Base-by-base conservation (phyloP, 2,797 vertebrate species). In the Diplodus sargus region DNA sequence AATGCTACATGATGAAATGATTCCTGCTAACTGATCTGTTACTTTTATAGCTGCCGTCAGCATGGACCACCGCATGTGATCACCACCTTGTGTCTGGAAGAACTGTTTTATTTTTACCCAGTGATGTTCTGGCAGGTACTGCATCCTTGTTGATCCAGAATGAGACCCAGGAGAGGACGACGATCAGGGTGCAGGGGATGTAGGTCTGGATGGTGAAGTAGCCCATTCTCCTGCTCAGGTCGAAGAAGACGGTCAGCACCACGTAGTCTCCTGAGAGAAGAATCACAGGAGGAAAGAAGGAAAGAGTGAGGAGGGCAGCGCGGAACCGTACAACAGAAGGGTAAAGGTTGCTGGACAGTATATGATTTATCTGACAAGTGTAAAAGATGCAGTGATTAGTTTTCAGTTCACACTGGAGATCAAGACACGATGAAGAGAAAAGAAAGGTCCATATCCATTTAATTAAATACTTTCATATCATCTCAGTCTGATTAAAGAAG, bases 141-240 rank as follows among this genome's bases (percentile, higher is more conserved):
- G 98, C 98, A 84, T 99, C 98, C 91, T 99, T 99, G 89, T 99
- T 99, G 92, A 99, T 99, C 98, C 98, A 99, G 91, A 99, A 99
- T 17, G 98, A 99, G 43, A 99, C 98, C 98, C 98, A 99, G 57
- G 98, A 99, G 12, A 99, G 91, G 51, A 99, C 98, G 5, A 99
- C 98, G 6, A 99, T 99, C 48, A 99, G 97, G 2, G 98, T 99
- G 92, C 98, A 99, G 53, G 98, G 98, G 79, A 99, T 99, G 81
- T 99, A 99, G 30, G 98, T 99, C 94, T 99, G 98, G 90, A 99
- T 99, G 80, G 98, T 99, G 89, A 99, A 99, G 93, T 99, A 99
- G 16, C 98, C 98, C 98, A 99, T 99, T 85, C 98, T 97, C 92
- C 98, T 96, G 95, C 98, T 97, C 91, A 99, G 95, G 87, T 99